These are phyloP conservation scores for Melieria omissa DNA, from an alignment of 2,888 invertebrate genomes.

Conservation along the genomic window DNA sequence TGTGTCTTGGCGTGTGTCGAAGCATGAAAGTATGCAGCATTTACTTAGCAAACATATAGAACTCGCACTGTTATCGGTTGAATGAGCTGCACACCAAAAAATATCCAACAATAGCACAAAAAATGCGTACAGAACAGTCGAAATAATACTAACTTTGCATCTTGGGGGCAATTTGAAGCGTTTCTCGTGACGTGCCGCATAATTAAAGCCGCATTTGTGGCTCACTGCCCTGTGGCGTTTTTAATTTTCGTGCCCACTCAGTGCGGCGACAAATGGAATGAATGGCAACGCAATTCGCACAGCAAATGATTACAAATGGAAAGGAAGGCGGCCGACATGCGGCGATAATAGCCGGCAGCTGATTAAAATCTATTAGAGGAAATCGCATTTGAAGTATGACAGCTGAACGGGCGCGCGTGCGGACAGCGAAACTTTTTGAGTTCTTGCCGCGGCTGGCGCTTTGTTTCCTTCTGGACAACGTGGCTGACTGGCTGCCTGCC, in stretches of 20 bases:
- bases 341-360: slow-evolving; percentile 55
- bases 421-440: not conserved
- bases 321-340: slow-evolving; percentile 11
- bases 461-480: no score
- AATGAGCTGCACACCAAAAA: no score
- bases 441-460: no score
- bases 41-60: no score
- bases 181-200: slow-evolving; percentile 35
- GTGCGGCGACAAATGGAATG: not conserved
- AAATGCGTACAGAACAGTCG: not conserved
- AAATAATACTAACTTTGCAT: not conserved
- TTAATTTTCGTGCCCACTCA: slow-evolving; percentile 15
- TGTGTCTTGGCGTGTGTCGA: no score
- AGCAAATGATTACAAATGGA: no score
- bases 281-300: slow-evolving; percentile 1
- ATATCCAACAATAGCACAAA: not conserved
- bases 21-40: no score
- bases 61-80: no score
- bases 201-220: slow-evolving; percentile 55
- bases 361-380: slow-evolving; percentile 57
- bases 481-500: no score
- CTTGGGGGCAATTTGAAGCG: no score
- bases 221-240: slow-evolving; percentile 41
- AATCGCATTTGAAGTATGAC: slow-evolving; percentile 23
- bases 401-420: not conserved